Evolutionary conservation across 1,140 invertebrate genomes (phyloP).

Genomic region (Gonioctena quinquepunctata): DNA sequence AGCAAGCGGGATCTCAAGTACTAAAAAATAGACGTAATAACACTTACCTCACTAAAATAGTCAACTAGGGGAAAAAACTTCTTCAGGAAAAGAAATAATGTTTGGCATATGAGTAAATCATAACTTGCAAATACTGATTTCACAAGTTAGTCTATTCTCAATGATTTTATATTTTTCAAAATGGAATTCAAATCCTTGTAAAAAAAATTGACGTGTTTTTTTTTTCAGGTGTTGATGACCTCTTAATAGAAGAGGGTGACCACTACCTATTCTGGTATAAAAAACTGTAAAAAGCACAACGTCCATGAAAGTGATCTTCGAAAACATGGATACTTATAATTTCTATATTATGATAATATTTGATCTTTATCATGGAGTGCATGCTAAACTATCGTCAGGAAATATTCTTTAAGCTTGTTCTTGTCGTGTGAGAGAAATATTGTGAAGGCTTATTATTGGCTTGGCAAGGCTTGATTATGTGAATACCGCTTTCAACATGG

Average conservation of each 20-base stretch:
- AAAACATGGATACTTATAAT: background rate
- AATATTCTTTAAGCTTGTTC: background rate
- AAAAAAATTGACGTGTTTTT: too few species aligned
- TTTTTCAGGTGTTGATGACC: constrained; percentile 77
- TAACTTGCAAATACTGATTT: too few species aligned
- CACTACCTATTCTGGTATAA: constrained; percentile 91
- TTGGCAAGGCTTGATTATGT: background rate
- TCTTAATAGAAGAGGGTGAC: constrained; percentile 80
- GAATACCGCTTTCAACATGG: background rate
- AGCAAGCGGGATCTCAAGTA: too few species aligned
- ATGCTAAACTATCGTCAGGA: background rate
- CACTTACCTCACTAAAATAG: too few species aligned
- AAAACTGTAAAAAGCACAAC: constrained; percentile 69
- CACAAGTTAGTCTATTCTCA: too few species aligned
- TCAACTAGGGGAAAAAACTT: too few species aligned
- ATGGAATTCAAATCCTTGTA: too few species aligned
- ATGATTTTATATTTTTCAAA: too few species aligned
- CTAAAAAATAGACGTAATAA: too few species aligned
- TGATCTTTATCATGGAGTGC: background rate
- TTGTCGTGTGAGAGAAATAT: background rate
- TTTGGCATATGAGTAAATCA: too few species aligned
- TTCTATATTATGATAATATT: background rate
- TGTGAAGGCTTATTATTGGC: background rate
- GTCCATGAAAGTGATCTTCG: background rate
- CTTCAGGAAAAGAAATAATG: too few species aligned